Conservation (phyloP, 1,140 invertebrate genomes). For the Drosophila funebris region DNA sequence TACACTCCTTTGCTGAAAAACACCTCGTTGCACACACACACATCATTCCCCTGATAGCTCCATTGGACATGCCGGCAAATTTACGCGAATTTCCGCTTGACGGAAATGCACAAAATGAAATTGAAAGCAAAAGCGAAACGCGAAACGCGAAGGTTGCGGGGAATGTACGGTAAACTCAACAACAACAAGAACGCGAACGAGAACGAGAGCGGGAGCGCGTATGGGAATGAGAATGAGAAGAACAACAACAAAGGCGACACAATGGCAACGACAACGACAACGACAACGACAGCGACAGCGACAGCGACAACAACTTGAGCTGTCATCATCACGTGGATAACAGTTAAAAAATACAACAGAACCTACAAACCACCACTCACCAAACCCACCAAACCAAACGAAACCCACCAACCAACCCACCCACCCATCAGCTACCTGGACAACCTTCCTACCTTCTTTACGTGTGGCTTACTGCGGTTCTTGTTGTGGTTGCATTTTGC, state of each 20-base stretch:
- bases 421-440: neutral
- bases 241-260: too few relatives aligned
- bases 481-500: conserved; percentile 19
- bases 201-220: conserved; percentile 11
- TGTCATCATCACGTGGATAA: conserved; percentile 39
- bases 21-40: neutral
- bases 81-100: conserved; percentile 80
- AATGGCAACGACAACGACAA: too few relatives aligned
- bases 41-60: neutral
- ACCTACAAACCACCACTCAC: neutral
- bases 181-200: neutral
- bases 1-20: neutral
- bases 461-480: neutral
- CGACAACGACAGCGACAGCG: neutral
- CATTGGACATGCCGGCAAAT: conserved; percentile 73
- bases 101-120: conserved; percentile 81
- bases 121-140: conserved; percentile 46
- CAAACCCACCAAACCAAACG: neutral
- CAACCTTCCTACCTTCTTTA: neutral
- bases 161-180: neutral
- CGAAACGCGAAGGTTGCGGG: neutral
- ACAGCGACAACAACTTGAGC: conserved; percentile 37
- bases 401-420: neutral
- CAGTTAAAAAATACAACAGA: conserved; percentile 8
- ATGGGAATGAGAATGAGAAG: too few relatives aligned